Base-by-base conservation (phyloP, 2,113 vertebrate genomes). In the Myocastor coypus region DNA sequence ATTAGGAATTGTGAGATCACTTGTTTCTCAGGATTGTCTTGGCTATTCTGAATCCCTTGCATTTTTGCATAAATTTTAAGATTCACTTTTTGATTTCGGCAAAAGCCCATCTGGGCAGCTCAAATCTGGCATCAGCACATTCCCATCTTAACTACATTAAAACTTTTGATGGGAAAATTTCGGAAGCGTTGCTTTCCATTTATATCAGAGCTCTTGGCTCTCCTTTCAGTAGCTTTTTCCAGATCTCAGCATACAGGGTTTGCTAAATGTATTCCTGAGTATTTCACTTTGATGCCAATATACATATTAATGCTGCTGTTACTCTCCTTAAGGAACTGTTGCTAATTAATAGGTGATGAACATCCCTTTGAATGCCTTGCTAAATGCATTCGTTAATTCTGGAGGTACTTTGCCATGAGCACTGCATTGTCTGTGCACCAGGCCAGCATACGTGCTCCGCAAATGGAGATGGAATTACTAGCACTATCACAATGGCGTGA, bases 51-150 rank as follows among this genome's bases (percentile, higher is more conserved):
- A 13, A 40, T 66, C 22, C 32, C 50, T 87, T 37, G 20, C 20
- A 68, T 83, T 89, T 89, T 9, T 50, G 32, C 20, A 26, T 88
- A 50, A 95, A 89, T 78, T 83, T 88, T 57, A 75, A 83, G 46
- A 68, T 64, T 30, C 75, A n/a, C 24, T 87, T 87, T 34, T 59
- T 66, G 57, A 9, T 66, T 55, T 83, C 57, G 64, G 12, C 11
- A 83, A 57, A 88, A 92, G 13, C 46, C 26, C 61, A 20, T 40
- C 34, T 46, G 16, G 50, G 73, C 7, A 42, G 7, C 40, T 75
- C 30, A 42, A 92, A 92, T 37, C 69, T 83, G 37, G 20, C 77
- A 61, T 83, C 52, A 28, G 34, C 55, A 1, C 7, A 24, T 11
- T 68, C 11, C 12, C 42, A 52, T 50, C 32, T 52, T 69, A 86